These are phyloP conservation scores for Syrista parreyssii DNA, from an alignment of 2,888 invertebrate genomes.

Conservation along the genomic window DNA sequence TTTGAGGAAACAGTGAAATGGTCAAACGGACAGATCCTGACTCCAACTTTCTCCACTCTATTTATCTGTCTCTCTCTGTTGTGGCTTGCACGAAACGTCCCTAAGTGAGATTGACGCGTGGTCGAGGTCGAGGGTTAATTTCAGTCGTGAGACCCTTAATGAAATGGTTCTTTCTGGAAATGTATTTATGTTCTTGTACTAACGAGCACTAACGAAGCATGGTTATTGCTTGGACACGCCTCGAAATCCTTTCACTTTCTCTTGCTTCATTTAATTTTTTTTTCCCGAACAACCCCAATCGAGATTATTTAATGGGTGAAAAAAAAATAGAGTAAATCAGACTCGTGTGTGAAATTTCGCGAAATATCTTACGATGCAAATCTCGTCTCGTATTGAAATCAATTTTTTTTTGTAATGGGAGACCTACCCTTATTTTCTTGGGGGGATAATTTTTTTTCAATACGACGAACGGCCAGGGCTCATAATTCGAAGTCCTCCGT, in stretches of 20 bases:
- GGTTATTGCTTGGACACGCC: not conserved
- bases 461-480: not conserved
- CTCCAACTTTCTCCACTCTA: not conserved
- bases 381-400: not conserved
- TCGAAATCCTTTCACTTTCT: not conserved
- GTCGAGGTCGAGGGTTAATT: slow-evolving; percentile 9
- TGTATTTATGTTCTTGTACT: not conserved
- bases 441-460: not conserved
- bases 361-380: too few species aligned
- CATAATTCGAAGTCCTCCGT: not conserved
- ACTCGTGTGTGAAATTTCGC: not conserved
- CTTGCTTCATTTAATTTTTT: not conserved
- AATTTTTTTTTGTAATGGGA: not conserved
- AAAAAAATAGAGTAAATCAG: not conserved
- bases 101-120: slow-evolving; percentile 11
- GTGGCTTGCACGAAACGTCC: not conserved
- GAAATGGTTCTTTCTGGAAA: slow-evolving; percentile 5
- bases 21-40: not conserved
- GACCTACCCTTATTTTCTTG: not conserved
- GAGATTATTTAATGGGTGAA: not conserved
- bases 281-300: not conserved
- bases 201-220: not conserved
- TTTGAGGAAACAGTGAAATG: not conserved
- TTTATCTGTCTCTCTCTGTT: not conserved
- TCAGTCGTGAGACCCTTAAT: not conserved